phyloP scores from a whole-genome alignment of 2,797 vertebrate genomes.

The Mormyrus proboscirostris region DNA sequence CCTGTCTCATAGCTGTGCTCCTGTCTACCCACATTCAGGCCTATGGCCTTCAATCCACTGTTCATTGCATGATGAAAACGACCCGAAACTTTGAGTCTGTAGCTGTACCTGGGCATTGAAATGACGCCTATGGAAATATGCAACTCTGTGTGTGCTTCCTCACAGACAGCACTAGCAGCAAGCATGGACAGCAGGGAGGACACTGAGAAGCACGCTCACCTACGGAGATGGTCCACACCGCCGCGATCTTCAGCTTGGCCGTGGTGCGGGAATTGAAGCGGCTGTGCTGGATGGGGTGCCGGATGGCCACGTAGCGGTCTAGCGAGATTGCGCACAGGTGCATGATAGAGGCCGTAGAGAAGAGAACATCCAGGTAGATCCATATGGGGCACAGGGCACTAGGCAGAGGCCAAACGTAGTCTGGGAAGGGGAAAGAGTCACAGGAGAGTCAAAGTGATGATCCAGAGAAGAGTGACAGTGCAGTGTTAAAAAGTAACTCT shows the following conservation, averaged over 20 bases:
- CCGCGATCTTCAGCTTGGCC: conserved; percentile 97
- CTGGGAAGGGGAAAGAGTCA: conserved; percentile 56
- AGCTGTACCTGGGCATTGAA: background rate
- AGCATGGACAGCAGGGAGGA: background rate
- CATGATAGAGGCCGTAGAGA: conserved; percentile 99
- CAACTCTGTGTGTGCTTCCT: background rate
- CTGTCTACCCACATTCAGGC: background rate
- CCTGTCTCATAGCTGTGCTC: background rate
- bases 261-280: conserved; percentile 98
- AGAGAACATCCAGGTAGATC: conserved; percentile 97
- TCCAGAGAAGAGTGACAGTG: background rate
- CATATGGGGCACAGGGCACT: conserved; percentile 89
- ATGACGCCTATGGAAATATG: background rate
- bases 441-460: background rate
- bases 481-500: background rate
- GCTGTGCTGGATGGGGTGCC: conserved; percentile 98
- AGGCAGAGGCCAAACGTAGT: conserved; percentile 92
- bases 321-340: conserved; percentile 97
- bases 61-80: background rate
- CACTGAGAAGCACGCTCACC: conserved; percentile 57
- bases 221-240: conserved; percentile 97
- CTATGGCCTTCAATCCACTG: background rate
- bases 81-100: background rate
- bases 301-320: conserved; percentile 96
- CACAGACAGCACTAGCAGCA: background rate